A percentile compares a stretch with the other conserved stretches of the same genome.
Conservation (phyloP, 2,888 invertebrate species). For the Gymnocheta viridis region DNA sequence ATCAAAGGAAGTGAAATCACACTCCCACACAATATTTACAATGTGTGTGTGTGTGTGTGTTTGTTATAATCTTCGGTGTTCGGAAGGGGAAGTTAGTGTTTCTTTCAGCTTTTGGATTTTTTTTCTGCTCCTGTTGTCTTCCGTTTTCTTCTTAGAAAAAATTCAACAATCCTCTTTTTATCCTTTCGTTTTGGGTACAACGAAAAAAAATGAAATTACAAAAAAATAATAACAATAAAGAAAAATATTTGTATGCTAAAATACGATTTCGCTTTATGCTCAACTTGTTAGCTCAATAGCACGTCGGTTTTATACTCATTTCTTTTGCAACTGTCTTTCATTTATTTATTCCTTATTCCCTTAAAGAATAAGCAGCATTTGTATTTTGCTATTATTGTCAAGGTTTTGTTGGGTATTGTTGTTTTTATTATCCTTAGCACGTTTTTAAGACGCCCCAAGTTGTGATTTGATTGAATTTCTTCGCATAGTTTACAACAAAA, state of each 20-base stretch:
- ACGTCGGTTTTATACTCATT: constrained; percentile 39
- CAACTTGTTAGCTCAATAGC: constrained; percentile 70
- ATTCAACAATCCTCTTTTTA: constrained; percentile 53
- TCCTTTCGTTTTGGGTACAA: constrained; percentile 48
- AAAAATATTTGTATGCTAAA: constrained; percentile 54
- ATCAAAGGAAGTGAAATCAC: constrained; percentile 59
- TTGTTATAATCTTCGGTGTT: constrained; percentile 2
- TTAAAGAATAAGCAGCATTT: constrained; percentile 12
- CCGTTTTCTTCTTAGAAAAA: constrained; percentile 37
- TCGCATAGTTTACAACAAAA: constrained; percentile 23
- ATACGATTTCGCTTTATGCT: constrained; percentile 70
- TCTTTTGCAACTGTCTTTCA: constrained; percentile 13
- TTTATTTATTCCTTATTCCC: constrained; percentile 26
- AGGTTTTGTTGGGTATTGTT: constrained; percentile 46
- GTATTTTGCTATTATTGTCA: constrained; percentile 57
- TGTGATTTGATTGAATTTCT: constrained; percentile 64
- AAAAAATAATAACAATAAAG: neutral
- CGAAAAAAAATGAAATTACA: constrained; percentile 19
- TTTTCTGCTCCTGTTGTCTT: constrained; percentile 5
- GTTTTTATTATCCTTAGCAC: constrained; percentile 66
- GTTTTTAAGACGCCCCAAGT: constrained; percentile 60
- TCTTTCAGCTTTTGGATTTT: neutral
- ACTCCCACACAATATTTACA: constrained; percentile 33
- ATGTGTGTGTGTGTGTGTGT: constrained; percentile 44
- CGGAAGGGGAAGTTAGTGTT: constrained; percentile 22